Conservation (phyloP, 2,113 vertebrate genomes). For the Brachionichthys hirsutus region DNA sequence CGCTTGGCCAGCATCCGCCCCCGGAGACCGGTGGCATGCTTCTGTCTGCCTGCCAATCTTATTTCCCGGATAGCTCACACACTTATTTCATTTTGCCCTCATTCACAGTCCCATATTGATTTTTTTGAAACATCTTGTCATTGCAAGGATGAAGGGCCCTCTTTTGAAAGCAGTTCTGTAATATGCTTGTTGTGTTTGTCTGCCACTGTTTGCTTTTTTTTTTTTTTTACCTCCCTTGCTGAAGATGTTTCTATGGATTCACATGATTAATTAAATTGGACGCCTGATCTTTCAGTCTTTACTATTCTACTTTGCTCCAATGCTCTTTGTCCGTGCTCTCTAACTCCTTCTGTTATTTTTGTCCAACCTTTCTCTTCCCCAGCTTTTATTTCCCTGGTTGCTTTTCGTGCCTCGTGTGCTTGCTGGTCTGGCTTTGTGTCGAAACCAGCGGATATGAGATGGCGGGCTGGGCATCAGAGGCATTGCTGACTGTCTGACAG, state of each 20-base stretch:
- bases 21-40: conserved; percentile 59
- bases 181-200: conserved; percentile 53
- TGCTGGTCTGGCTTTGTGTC: conserved; percentile 46
- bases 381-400: conserved; percentile 68
- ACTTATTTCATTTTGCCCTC: conserved; percentile 76
- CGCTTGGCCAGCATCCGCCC: conserved; percentile 53
- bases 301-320: background rate
- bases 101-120: conserved; percentile 75
- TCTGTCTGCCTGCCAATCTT: conserved; percentile 66
- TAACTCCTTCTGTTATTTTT: conserved; percentile 33
- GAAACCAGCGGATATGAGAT: conserved; percentile 54
- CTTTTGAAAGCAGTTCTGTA: conserved; percentile 35
- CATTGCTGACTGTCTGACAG: conserved; percentile 52
- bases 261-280: conserved; percentile 6
- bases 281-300: background rate
- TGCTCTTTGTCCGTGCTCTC: conserved; percentile 22
- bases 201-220: conserved; percentile 24
- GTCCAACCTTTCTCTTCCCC: conserved; percentile 46
- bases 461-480: conserved; percentile 43
- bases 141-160: conserved; percentile 50
- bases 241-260: conserved; percentile 36
- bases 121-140: conserved; percentile 69
- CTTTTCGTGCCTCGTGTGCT: conserved; percentile 39
- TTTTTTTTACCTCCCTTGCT: too few species aligned
- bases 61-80: conserved; percentile 73